Evolutionary conservation across 2,113 vertebrate species (phyloP).

Genomic region (Bungarus multicinctus): DNA sequence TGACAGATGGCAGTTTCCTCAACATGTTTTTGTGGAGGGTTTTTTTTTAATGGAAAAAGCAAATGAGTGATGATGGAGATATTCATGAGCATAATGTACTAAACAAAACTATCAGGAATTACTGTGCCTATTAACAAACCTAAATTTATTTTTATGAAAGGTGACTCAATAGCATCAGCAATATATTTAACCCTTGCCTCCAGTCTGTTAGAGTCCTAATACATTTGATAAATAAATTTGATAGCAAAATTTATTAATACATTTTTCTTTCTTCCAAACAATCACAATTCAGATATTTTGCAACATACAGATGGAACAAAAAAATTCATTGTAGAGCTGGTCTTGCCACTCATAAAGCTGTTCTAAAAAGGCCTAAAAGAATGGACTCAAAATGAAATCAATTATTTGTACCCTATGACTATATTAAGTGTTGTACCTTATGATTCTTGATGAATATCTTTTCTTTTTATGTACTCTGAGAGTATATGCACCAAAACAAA

Average conservation of each 20-base stretch:
- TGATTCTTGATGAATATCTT: too few species aligned
- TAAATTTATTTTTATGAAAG: neutral
- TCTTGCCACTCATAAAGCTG: neutral
- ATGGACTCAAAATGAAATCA: neutral
- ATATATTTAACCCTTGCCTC: neutral
- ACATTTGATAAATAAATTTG: neutral
- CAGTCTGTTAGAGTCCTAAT: neutral
- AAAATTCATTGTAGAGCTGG: neutral
- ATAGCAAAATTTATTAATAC: neutral
- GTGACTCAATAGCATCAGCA: neutral
- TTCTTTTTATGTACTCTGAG: too few species aligned
- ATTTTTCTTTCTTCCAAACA: neutral
- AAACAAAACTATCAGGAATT: constrained; percentile 21
- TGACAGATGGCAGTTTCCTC: constrained; percentile 42
- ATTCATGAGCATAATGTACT: neutral
- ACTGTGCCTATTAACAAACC: neutral
- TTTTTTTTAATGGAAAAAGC: neutral
- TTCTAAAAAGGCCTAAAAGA: neutral
- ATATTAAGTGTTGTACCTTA: too few species aligned
- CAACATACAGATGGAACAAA: neutral
- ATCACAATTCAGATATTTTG: neutral
- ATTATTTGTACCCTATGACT: neutral
- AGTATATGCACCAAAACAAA: too few species aligned
- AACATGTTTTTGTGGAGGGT: neutral
- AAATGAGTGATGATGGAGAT: neutral